Evolutionary conservation across 1,140 invertebrate species (phyloP), one percentile per base, ranked within the genome.

Genomic region (Pachyrhynchus sulphureomaculatus): DNA sequence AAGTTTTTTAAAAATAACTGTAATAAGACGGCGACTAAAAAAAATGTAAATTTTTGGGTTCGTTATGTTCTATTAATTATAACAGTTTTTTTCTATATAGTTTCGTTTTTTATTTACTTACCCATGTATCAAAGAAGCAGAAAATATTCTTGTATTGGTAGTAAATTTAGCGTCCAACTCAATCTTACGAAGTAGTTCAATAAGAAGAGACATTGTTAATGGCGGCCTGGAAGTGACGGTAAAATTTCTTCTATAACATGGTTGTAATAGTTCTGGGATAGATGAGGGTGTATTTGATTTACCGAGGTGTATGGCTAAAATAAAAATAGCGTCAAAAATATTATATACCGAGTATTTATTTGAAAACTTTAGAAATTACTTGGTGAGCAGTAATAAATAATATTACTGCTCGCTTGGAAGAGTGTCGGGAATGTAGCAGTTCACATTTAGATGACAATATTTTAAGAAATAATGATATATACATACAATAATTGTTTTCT

Each of bases 61-160:
- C n/a, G n/a, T n/a, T n/a, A n/a, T n/a, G n/a, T n/a, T n/a, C n/a
- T n/a, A n/a, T n/a, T n/a, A n/a, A n/a, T n/a, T n/a, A n/a, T n/a
- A n/a, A n/a, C n/a, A n/a, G n/a, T n/a, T n/a, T n/a, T n/a, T n/a
- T n/a, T n/a, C n/a, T n/a, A n/a, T n/a, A n/a, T n/a, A n/a, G n/a
- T n/a, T n/a, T n/a, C n/a, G n/a, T n/a, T n/a, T n/a, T 21, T 21
- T 33, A 21, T 6, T 2, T 57, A 24, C 54, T 44, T 72, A 84
- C 83, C 79, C 80, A 63, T 80, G 79, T n/a, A 85, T 62, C 45
- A 85, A 71, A 0, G 79, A 74, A 12, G 80, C 75, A 17, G 77
- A 75, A 20, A 84, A 72, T 42, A 78, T 66, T 68, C 80, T 77
- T 57, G 82, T 76, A 64, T 82, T 78, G 18, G 80, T 75, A 4